Percentiles rank a stretch among this genome's conserved stretches.
These are phyloP conservation scores for Halocynthia aurantium DNA, from an alignment of 23 tunicate genomes.

Conservation along the genomic window DNA sequence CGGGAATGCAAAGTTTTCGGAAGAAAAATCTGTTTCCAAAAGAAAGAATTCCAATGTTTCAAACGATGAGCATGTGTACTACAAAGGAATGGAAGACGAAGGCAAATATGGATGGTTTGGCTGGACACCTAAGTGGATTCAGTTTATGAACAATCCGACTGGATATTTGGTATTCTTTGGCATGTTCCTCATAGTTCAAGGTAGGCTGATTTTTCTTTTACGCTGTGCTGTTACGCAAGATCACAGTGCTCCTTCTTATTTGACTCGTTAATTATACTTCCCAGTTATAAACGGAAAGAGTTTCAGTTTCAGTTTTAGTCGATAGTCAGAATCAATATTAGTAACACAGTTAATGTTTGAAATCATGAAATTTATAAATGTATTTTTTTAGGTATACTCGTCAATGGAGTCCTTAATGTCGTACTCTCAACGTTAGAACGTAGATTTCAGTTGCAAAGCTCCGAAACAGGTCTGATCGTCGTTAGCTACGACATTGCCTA, in stretches of 20 bases:
- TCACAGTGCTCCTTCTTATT: no score
- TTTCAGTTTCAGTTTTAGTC: no score
- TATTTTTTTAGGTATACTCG: conserved; percentile 54
- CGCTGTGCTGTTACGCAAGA: no score
- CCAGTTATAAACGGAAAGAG: neutral
- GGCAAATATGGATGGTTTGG: conserved; percentile 66
- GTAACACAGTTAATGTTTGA: no score
- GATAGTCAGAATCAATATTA: no score
- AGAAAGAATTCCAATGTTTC: no score
- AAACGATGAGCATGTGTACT: no score
- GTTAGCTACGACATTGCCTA: conserved; percentile 93
- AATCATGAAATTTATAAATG: neutral
- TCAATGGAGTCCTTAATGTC: conserved; percentile 93
- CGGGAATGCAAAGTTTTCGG: neutral
- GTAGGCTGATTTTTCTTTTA: no score
- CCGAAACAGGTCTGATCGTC: conserved; percentile 86
- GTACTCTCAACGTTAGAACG: conserved; percentile 85
- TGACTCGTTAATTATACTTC: neutral
- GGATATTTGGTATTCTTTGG: conserved; percentile 58
- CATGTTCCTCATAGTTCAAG: conserved; percentile 78
- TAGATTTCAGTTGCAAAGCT: conserved; percentile 75
- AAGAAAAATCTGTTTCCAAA: neutral
- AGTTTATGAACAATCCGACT: conserved; percentile 75
- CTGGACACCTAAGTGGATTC: conserved; percentile 60
- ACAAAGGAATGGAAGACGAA: conserved; percentile 36